Evolutionary conservation across 2,797 vertebrate genomes (phyloP), one percentile per base, ranked within the genome.

Genomic region (Thalassophryne amazonica): DNA sequence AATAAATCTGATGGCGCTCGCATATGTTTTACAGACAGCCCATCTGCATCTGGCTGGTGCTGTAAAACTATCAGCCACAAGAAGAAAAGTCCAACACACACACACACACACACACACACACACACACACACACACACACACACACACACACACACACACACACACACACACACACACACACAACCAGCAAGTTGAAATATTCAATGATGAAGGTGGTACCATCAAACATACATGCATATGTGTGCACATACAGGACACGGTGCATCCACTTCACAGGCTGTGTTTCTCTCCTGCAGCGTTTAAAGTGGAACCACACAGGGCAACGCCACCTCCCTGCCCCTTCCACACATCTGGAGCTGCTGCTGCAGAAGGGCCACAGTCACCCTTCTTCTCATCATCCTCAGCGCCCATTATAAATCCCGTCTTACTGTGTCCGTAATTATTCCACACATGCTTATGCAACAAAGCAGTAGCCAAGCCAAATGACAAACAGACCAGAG

Each of bases 401-500:
- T 71, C 75, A 52, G 40, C 60, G 59, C 54, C 59, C 61, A 65
- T 85, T 79, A 83, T 73, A 80, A 88, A 83, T 76, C 77, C 70
- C 71, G 77, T 84, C 78, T 76, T 70, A 59, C 80, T 76, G 70
- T 77, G 69, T 85, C 79, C 64, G 39, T 86, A 88, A 89, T 90
- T 84, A 81, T 85, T 76, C 79, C 76, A 45, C 86, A 86, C 79
- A 71, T 71, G 74, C 80, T 81, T 79, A 73, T 64, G 75, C 81
- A 87, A 87, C 86, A 89, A 81, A 80, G 82, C 81, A 87, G 89
- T 88, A 91, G 89, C 84, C 77, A 69, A 86, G 82, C 78, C 83
- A 88, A 90, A 91, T 86, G 85, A 89, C 89, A 88, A 90, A 89
- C 90, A 90, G 88, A 84, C 83, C 81, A 56, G 24, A 58, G 73